Percentiles rank a stretch among this genome's conserved stretches.
These are phyloP conservation scores for Dasypus novemcinctus DNA, from an alignment of 2,113 vertebrate species.

Conservation along the genomic window DNA sequence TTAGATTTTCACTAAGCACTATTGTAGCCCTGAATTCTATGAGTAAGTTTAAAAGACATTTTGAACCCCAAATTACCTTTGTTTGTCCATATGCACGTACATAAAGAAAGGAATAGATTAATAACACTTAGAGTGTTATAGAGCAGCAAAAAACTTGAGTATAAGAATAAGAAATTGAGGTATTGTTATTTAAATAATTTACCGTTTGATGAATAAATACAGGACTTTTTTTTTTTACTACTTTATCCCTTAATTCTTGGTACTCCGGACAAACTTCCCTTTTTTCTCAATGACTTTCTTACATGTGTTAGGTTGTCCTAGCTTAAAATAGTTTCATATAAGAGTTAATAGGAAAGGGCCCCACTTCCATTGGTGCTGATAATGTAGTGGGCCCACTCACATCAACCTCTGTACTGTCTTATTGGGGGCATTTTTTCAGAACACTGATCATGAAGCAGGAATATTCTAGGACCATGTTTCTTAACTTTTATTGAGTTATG, in stretches of 20 bases:
- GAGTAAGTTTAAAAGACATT: background rate
- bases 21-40: background rate
- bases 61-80: background rate
- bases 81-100: fast-evolving
- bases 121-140: background rate
- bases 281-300: background rate
- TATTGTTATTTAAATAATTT: background rate
- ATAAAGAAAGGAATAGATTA: background rate
- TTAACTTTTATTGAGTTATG: background rate
- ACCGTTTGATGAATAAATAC: background rate
- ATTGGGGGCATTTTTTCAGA: background rate
- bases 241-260: background rate
- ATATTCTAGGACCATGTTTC: background rate
- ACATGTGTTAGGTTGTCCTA: background rate
- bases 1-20: background rate
- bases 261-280: background rate
- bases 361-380: background rate
- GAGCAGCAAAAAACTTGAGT: background rate
- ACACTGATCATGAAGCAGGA: fast-evolving
- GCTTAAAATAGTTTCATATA: background rate
- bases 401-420: background rate
- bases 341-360: background rate
- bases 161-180: background rate
- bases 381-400: background rate
- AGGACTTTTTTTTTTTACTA: background rate